Evolutionary conservation across 2,113 vertebrate species (phyloP).

Genomic region (Balaeniceps rex): DNA sequence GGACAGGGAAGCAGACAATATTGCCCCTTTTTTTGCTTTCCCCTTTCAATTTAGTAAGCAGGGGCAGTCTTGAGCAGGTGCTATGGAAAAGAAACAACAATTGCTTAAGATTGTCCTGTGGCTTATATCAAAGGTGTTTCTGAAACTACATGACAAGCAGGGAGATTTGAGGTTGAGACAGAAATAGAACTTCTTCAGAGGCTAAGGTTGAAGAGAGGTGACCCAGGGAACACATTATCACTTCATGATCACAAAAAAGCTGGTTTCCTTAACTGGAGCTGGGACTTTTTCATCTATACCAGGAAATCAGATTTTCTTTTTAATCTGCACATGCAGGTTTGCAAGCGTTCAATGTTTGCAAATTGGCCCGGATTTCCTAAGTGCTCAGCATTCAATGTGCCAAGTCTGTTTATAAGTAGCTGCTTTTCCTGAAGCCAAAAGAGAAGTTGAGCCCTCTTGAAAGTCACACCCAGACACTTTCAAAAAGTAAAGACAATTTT

Average conservation of each 20-base stretch:
- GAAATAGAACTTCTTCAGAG: slow-evolving; percentile 44
- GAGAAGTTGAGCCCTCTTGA: neutral
- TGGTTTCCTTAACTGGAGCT: neutral
- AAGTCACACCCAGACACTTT: neutral
- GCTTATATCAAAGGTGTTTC: slow-evolving; percentile 28
- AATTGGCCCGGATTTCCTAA: neutral
- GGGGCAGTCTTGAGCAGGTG: neutral
- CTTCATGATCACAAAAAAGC: neutral
- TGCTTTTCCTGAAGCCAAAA: neutral
- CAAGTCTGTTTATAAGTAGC: neutral
- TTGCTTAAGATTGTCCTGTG: neutral
- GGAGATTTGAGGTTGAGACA: neutral
- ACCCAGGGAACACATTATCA: neutral
- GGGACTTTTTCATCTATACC: neutral
- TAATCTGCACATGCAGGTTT: neutral
- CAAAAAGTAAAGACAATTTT: neutral
- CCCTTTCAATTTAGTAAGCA: neutral
- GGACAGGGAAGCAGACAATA: neutral
- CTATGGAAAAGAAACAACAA: neutral
- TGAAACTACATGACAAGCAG: slow-evolving; percentile 55
- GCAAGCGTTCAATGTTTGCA: neutral
- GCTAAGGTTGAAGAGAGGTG: neutral
- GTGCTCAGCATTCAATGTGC: neutral
- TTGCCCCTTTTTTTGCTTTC: neutral
- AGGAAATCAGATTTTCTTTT: neutral